These are phyloP conservation scores for Ooceraea biroi DNA, from an alignment of 1,140 invertebrate genomes.

Conservation along the genomic window DNA sequence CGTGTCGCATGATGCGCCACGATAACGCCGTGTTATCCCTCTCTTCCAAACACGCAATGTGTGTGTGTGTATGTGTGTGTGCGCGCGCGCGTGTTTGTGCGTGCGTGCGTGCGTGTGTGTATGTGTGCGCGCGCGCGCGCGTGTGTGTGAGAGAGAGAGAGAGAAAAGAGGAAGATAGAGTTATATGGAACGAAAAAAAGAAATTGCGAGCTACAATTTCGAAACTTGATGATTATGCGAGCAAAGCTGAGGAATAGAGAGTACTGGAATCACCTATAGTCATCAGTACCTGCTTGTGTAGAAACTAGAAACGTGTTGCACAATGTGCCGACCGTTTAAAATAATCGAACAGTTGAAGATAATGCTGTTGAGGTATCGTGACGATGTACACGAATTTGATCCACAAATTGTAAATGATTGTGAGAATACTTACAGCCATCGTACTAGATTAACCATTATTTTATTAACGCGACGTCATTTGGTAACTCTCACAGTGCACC, in stretches of 20 bases:
- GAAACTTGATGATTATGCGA: too few species aligned
- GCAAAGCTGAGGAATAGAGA: too few species aligned
- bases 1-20: conserved; percentile 2
- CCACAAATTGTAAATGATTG: neutral
- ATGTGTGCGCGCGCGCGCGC: too few species aligned
- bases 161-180: too few species aligned
- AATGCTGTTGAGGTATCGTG: neutral
- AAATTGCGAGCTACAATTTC: too few species aligned
- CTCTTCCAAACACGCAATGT: conserved; percentile 25
- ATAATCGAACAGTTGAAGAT: neutral
- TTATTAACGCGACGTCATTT: conserved; percentile 4
- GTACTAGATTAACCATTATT: conserved; percentile 14
- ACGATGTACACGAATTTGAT: neutral
- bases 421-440: neutral
- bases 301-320: neutral
- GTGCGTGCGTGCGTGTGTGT: too few species aligned
- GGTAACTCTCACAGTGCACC: neutral
- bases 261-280: too few species aligned
- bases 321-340: neutral
- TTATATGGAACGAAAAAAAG: too few species aligned
- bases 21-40: conserved; percentile 46
- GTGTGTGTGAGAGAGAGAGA: too few species aligned
- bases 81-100: too few species aligned
- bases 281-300: too few species aligned
- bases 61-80: too few species aligned